These are phyloP conservation scores for Xestobium rufovillosum DNA, from an alignment of 2,888 invertebrate species.

Conservation along the genomic window DNA sequence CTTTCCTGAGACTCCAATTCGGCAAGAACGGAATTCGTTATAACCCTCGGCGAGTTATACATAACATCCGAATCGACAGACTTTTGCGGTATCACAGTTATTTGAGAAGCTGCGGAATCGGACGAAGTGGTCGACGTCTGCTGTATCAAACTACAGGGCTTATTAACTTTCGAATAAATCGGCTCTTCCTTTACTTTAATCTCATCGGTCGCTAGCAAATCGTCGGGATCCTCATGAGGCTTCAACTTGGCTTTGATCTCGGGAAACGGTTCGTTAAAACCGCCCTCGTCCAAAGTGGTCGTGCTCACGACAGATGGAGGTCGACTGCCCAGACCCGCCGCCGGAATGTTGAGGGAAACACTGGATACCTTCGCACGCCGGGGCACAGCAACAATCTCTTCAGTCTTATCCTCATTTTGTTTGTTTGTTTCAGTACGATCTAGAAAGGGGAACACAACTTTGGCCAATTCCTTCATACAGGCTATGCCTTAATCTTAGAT, in stretches of 20 bases:
- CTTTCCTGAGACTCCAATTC: conserved; percentile 39
- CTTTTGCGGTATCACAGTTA: conserved; percentile 33
- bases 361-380: conserved; percentile 52
- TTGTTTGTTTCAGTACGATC: conserved; percentile 30
- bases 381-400: conserved; percentile 34
- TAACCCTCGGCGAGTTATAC: conserved; percentile 30
- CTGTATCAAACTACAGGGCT: conserved; percentile 39
- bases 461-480: background rate
- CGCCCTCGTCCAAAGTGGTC: conserved; percentile 53
- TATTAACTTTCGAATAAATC: conserved; percentile 38
- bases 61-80: conserved; percentile 40
- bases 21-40: conserved; percentile 37
- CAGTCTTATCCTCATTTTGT: conserved; percentile 33
- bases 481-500: conserved; percentile 1
- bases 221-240: conserved; percentile 35
- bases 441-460: conserved; percentile 22
- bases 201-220: conserved; percentile 27
- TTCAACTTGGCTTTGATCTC: conserved; percentile 54
- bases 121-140: conserved; percentile 39
- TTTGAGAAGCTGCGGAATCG: conserved; percentile 37
- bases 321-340: conserved; percentile 54
- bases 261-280: conserved; percentile 65
- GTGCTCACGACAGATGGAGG: conserved; percentile 63
- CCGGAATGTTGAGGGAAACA: conserved; percentile 56
- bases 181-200: conserved; percentile 36